Base-by-base conservation (phyloP, 2,888 invertebrate species). In the Pollenia labialis region DNA sequence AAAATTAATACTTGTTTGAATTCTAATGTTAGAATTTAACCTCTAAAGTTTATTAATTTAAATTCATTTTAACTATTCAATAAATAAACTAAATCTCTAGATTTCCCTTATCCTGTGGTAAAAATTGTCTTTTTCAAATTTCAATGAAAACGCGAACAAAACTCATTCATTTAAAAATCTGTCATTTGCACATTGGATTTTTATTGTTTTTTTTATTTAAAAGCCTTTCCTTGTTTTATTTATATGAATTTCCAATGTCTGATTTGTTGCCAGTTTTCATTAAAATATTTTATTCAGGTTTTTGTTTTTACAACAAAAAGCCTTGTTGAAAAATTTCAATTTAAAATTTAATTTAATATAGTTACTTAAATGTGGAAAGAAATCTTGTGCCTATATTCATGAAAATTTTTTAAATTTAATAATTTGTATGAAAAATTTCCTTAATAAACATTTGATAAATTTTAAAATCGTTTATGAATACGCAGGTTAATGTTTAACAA, bases 191-290 rank as follows among this genome's bases (percentile, higher is more conserved):
- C 44, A 68, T 69, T 42, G 12, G n/a, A 48, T 18, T 16, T n/a
- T 75, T 54, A 44, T 56, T 56, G 14, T 44, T 23, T 2, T 42
- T 23, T 46, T 0, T 2, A 58, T 32, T 56, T 40, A 69, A 60
- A 60, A 79, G 77, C 77, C 58, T 79, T 79, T 16, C 60, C 68
- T 48, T 69, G 68, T 69, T 48, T 76, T 42, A 60, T 40, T 16
- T 16, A 44, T 16, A 10, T 6, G 44, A 4, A 6, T n/a, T 9
- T 32, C 32, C 4, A 32, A 6, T 32, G 10, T 14, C 23, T 58
- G 48, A 4, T 42, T 50, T 32, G 18, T n/a, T 75, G 60, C n/a
- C 50, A 42, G 4, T 75, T 64, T 75, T 75, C 48, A 60, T 60
- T 60, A 46, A 10, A n/a, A 23, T 58, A 46, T 46, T 56, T n/a